Evolutionary conservation across 2,797 vertebrate species (phyloP).

Genomic region (Aythya fuligula): DNA sequence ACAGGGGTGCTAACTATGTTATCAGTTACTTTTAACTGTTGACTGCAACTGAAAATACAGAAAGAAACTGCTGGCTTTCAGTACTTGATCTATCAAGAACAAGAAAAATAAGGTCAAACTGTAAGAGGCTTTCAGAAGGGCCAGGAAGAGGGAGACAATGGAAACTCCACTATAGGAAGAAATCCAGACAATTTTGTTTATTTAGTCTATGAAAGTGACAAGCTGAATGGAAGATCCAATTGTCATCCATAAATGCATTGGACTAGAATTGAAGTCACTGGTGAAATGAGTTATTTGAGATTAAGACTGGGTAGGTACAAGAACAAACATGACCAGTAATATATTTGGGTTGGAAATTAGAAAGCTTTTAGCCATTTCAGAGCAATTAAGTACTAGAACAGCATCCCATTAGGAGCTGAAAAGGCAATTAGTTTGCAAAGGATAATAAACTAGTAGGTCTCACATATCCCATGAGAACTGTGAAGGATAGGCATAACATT

Average conservation of each 20-base stretch:
- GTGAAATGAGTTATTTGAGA: not conserved
- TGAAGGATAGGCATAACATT: not conserved
- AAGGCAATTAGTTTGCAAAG: constrained; percentile 32
- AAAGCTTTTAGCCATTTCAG: constrained; percentile 3
- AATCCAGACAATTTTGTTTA: not conserved
- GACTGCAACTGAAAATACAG: not conserved
- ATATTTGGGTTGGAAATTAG: constrained; percentile 52
- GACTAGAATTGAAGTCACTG: not conserved
- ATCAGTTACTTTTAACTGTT: not conserved
- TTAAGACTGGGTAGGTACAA: not conserved
- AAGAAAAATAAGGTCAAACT: not conserved
- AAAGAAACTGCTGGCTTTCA: not conserved
- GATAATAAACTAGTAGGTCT: constrained; percentile 23
- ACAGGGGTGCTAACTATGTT: not conserved
- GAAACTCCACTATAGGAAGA: not conserved
- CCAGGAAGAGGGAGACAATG: not conserved
- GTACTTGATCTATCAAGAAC: not conserved
- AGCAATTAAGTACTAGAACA: not conserved
- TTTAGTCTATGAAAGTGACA: not conserved
- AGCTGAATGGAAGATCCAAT: not conserved
- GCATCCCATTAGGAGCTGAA: constrained; percentile 12
- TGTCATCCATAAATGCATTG: not conserved
- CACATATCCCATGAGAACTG: not conserved
- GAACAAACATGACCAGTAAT: constrained; percentile 57
- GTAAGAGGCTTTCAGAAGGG: not conserved